Evolutionary conservation across 2,888 invertebrate species (phyloP).

Genomic region (Tenthredo amoena): DNA sequence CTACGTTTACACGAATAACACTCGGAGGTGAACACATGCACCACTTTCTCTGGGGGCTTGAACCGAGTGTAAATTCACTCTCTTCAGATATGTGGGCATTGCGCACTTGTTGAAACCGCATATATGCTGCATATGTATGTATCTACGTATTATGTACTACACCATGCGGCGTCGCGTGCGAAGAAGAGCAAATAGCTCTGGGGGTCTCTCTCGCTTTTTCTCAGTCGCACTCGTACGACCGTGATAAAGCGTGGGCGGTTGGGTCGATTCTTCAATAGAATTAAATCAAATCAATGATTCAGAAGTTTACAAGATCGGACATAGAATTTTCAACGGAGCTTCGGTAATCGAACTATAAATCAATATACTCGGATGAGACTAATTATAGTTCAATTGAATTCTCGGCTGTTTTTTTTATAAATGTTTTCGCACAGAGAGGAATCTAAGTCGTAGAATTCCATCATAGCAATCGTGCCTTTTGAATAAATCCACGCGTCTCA

Average conservation of each 20-base stretch:
- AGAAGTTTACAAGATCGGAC: slow-evolving; percentile 11
- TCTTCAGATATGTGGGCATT: neutral
- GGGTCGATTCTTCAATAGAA: neutral
- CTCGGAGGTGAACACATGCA: neutral
- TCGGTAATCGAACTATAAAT: neutral
- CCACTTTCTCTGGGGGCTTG: neutral
- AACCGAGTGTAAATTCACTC: neutral
- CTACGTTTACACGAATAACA: neutral
- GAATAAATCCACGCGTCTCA: neutral
- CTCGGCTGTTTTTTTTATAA: neutral
- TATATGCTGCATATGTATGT: neutral
- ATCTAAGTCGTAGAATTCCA: neutral
- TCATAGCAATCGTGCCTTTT: neutral
- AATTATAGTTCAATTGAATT: neutral
- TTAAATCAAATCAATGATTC: slow-evolving; percentile 28
- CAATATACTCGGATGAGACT: neutral
- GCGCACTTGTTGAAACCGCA: slow-evolving; percentile 21
- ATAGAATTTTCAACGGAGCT: neutral
- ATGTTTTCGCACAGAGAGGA: neutral
- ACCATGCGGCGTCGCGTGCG: neutral
- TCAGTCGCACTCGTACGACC: neutral
- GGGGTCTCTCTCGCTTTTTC: neutral
- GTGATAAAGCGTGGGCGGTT: neutral
- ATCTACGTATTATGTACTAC: neutral
- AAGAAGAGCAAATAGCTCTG: neutral